Evolutionary conservation across 2,797 vertebrate species (phyloP), one percentile per base, ranked within the genome.

Genomic region (Eulemur rubriventer): DNA sequence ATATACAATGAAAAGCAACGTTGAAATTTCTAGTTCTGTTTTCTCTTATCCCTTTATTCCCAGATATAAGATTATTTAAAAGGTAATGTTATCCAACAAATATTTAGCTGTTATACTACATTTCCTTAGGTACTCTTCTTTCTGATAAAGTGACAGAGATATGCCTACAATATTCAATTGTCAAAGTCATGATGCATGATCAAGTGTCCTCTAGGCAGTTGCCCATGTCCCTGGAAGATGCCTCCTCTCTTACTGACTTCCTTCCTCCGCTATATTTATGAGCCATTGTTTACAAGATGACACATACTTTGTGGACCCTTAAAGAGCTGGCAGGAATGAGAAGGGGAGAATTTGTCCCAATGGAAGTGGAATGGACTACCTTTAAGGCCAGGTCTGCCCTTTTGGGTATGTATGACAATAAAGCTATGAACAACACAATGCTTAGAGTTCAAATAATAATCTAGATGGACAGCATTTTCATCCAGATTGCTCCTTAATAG

Each of bases 261-360:
- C 14, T 94, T 90, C 33, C 96, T 46, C 75, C 17, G 28, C 26
- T n/a, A 79, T 43, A 65, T 76, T 97, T 94, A 86, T 96, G 67
- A 93, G 38, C 33, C 69, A 8, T n/a, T 57, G 4, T 43, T 96
- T 43, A 65, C 75, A 92, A 96, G 67, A 84, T 46, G 67, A 89
- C 91, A 76, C 8, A 95, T 1, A n/a, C 38, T 90, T 90, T 70
- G 65, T 59, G 14, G 72, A 67, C 80, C 38, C 50, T 0, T 12
- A 72, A 95, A 35, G 7, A 93, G 22, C 13, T 93, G 61, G 43
- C 20, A 79, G 8, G 70, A 94, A 87, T 91, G 26, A 87, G 46
- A 89, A 22, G 17, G 35, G 59, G 7, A 89, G 7, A 76, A 83
- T 50, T 90, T 43, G 43, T 84, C 85, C 61, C 46, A 96, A 83